A percentile compares a stretch with the other conserved stretches of the same genome.
phyloP scores from a whole-genome alignment of 2,113 vertebrate species.

The Azemiops feae region DNA sequence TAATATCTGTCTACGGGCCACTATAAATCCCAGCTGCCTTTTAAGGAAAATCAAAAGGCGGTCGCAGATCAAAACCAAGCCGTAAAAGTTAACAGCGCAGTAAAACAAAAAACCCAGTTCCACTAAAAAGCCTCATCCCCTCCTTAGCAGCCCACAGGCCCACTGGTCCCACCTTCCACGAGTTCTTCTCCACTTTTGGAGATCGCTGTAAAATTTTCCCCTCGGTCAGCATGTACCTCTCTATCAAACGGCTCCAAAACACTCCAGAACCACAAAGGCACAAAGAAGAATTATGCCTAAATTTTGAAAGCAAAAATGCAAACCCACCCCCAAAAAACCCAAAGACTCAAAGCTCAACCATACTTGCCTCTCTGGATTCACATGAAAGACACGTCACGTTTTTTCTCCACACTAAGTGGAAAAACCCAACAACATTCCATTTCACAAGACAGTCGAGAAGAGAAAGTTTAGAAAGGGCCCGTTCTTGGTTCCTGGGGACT shows the following conservation, averaged over 20 bases:
- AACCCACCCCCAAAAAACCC: not conserved
- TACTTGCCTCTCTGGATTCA: not conserved
- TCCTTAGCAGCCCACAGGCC: not conserved
- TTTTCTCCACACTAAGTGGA: no score
- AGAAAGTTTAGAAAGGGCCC: not conserved
- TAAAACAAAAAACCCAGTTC: not conserved
- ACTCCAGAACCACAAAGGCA: not conserved
- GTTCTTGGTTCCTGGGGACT: not conserved
- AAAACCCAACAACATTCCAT: not conserved
- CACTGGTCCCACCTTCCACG: not conserved
- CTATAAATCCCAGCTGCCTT: slow-evolving; percentile 65
- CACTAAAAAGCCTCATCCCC: not conserved
- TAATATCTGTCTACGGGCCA: slow-evolving; percentile 62
- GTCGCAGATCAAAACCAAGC: not conserved
- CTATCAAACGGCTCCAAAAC: not conserved
- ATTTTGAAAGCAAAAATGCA: not conserved
- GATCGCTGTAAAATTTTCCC: not conserved
- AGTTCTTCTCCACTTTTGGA: not conserved
- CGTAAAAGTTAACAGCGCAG: not conserved
- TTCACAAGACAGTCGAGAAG: not conserved
- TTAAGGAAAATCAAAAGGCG: slow-evolving; percentile 21
- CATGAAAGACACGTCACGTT: not conserved
- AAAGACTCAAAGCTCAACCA: not conserved
- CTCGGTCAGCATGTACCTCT: not conserved
- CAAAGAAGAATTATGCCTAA: not conserved